Evolutionary conservation across 2,888 invertebrate species (phyloP), one percentile per base, ranked within the genome.

Genomic region (Drosophila prolongata): DNA sequence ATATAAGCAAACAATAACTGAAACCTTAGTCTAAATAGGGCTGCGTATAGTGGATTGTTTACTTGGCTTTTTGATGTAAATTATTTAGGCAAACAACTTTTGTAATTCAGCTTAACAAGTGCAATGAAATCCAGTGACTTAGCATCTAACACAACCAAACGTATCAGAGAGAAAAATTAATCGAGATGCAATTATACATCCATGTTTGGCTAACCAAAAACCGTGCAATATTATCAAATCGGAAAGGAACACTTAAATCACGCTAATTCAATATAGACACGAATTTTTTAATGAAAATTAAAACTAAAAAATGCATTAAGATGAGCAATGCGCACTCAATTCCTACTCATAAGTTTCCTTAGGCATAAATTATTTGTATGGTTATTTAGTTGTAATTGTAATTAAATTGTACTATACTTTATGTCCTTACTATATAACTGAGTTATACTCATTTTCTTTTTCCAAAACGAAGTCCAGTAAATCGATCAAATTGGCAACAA

Each of bases 371-470:
- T 67, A 73, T 64, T 60, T 60, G 70, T 85, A 82, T 80, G 76
- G 85, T 85, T 82, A 82, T 85, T 85, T 82, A 85, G 85, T 82
- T 82, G 82, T 82, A 85, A 82, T 52, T 84, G 65, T 84, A 84
- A 84, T 81, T 79, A 55, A 57, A 62, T 44, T 82, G 78, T 85
- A 85, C 46, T 77, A 79, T 80, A 77, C 47, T 68, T 67, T 67
- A 76, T 82, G 73, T 72, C 66, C 76, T 44, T 59, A 69, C 56
- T 64, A 46, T 73, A 67, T 44, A 50, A 73, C 27, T 80, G 62
- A 71, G 74, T 80, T 85, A 38, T 72, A 59, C 68, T 72, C 69
- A 74, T 72, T 79, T 76, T 47, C 50, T 61, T 70, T 77, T 55
- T 65, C 66, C 38, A 69, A 66, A 72, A 68, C 61, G 66, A 66